Base-by-base conservation (phyloP, 2,113 vertebrate species). In the Hippocampus mohnikei region DNA sequence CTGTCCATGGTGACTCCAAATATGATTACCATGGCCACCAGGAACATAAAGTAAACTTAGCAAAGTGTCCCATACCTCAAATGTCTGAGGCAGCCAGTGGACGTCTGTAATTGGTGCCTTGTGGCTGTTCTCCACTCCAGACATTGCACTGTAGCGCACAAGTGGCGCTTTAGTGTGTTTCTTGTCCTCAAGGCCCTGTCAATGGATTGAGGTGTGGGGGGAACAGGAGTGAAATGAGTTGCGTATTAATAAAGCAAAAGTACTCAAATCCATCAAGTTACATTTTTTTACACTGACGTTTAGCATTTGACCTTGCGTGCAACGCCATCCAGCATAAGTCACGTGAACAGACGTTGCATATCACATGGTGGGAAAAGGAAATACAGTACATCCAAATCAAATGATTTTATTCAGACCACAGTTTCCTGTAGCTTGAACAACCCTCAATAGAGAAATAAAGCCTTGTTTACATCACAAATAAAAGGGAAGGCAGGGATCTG, bases 71-170 rank as follows among this genome's bases (percentile, higher is more conserved):
- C 41, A 88, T 82, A 98, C 96, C 95, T 95, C 89, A 73, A 91
- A 93, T 33, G 77, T 86, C 61, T 88, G 80, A 5, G 94, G 87
- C 66, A 98, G 89, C 95, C 96, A 99, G 0, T 96, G 93, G 70
- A 98, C 81, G 66, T 97, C 95, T 42, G 94, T 95, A 79, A 95
- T 80, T 18, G 90, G 12, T 27, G 88, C 92, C 88, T 87, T 93
- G 77, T 97, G 95, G 48, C 94, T 91, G 21, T 72, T 82, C 62
- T 94, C 87, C 67, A 89, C 81, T 6, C 92, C 89, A 59, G 96
- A 98, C 53, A 93, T 83, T 2, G 91, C 93, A 58, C 93, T 93
- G 85, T 87, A 89, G 59, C 81, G 89, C 83, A 94, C 90, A 27
- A 92, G 76, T 33, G 85, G 83, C 53, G 76, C 76, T 63, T 90